These are phyloP conservation scores for Tillus elongatus DNA, from an alignment of 2,888 invertebrate species.

Conservation along the genomic window DNA sequence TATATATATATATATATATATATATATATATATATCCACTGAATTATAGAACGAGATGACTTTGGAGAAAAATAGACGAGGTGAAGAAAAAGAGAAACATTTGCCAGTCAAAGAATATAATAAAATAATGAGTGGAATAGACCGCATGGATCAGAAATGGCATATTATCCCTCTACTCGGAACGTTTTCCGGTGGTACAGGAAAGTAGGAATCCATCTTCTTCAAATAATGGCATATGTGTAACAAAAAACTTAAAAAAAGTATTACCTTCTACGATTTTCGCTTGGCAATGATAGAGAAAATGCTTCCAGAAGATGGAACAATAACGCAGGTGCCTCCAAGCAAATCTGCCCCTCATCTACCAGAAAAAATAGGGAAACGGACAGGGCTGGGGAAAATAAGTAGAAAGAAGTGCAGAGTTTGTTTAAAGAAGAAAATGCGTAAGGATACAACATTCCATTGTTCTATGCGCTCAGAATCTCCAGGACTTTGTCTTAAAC, in stretches of 20 bases:
- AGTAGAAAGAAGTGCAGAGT: too few relatives aligned
- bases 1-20: too few relatives aligned
- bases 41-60: background rate
- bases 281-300: slow-evolving; percentile 6
- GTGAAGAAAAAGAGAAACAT: slow-evolving; percentile 6
- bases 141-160: slow-evolving; percentile 10
- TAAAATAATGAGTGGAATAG: slow-evolving; percentile 9
- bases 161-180: too few relatives aligned
- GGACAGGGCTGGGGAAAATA: background rate
- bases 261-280: slow-evolving; percentile 7
- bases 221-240: too few relatives aligned
- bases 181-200: too few relatives aligned
- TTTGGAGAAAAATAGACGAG: too few relatives aligned
- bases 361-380: background rate
- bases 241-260: too few relatives aligned
- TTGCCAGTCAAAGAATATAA: slow-evolving; percentile 8
- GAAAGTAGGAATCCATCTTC: too few relatives aligned
- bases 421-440: too few relatives aligned
- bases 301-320: background rate
- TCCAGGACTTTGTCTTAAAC: too few relatives aligned
- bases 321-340: background rate
- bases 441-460: too few relatives aligned
- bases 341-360: background rate
- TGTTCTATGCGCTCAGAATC: too few relatives aligned
- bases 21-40: background rate